Base-by-base conservation (phyloP, 2,888 invertebrate species). In the Epicampocera succincta region DNA sequence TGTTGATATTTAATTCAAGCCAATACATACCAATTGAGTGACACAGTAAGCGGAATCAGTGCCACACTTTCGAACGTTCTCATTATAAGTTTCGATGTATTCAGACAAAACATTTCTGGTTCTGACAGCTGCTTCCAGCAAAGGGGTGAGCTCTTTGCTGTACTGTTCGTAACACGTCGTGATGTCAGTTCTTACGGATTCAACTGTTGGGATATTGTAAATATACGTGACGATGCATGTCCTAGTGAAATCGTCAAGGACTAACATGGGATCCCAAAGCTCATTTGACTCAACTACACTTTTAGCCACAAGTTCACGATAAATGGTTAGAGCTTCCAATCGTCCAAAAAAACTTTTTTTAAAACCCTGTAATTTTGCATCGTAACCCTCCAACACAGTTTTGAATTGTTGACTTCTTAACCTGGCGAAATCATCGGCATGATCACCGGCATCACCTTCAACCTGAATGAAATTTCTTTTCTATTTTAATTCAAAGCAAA, bases 141-240 rank as follows among this genome's bases (percentile, higher is more conserved):
- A 29, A n/a, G 2, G 2, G 13, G 2, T 13, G n/a, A 52, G 9
- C 29, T 52, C 3, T 3, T 21, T 52, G 29, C n/a, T n/a, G 52
- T 81, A 83, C 0, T 50, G 21, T 1, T 11, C 17, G 11, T 60
- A 25, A 65, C 85, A 85, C 12, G 9, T 66, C 12, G 38, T 46
- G 3, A 84, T 54, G 19, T 50, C 54, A 0, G 44, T 11, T 21
- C 68, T 61, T 1, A 78, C 52, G 9, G 21, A 12, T 4, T 60
- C 46, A 0, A 52, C 9, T 11, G 73, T 66, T n/a, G 81, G 61
- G 3, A 84, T 9, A n/a, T 68, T n/a, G 0, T 8, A 1, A 15
- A 73, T 61, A 52, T 84, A 83, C 40, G 78, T 79, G 9, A 66
- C 61, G 1, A 85, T 79, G 38, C 85, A 85, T 13, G 80, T 56